Evolutionary conservation across 2,888 invertebrate species (phyloP), one percentile per base, ranked within the genome.

Genomic region (Catocala fraxini): DNA sequence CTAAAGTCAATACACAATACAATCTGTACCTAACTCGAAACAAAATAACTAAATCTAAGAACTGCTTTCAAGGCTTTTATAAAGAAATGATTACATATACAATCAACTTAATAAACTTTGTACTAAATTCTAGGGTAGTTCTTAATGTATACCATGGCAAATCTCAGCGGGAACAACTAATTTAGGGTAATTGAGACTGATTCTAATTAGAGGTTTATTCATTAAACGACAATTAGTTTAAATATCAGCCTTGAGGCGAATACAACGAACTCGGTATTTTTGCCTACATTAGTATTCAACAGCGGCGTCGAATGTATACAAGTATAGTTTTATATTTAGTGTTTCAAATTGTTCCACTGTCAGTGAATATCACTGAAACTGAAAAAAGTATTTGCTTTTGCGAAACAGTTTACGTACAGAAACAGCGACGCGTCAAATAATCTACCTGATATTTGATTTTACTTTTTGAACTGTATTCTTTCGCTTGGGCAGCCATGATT

Each of bases 241-340:
- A 73, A 59, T 51, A 61, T 59, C 52, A 58, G 52, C 58, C 59
- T 65, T 60, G 65, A 57, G 65, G 63, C 60, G 62, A 72, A 68
- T 63, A 59, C 60, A 62, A 56, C 49, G 46, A 33, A 60, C 48
- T 62, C 59, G 56, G 46, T 53, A 68, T 63, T 68, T 70, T 63
- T 51, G 56, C 46, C 52, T 11, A 43, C 65, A 68, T 76, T 76
- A 70, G 63, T 73, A 76, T 76, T 73, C 73, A 62, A 55, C 51
- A 48, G 13, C 52, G 62, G 47, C 46, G 65, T 69, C 58, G 54
- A 73, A 66, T 63, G 52, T 70, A 63, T 55, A 65, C 55, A 70
- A 55, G 71, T 69, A 70, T 67, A 71, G 52, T 52, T 71, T 39
- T 39, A 34, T 57, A 73, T 71, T 73, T 74, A 65, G 62, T 73